These are phyloP conservation scores for Drosophila eohydei DNA, from an alignment of 2,888 invertebrate species.

Conservation along the genomic window DNA sequence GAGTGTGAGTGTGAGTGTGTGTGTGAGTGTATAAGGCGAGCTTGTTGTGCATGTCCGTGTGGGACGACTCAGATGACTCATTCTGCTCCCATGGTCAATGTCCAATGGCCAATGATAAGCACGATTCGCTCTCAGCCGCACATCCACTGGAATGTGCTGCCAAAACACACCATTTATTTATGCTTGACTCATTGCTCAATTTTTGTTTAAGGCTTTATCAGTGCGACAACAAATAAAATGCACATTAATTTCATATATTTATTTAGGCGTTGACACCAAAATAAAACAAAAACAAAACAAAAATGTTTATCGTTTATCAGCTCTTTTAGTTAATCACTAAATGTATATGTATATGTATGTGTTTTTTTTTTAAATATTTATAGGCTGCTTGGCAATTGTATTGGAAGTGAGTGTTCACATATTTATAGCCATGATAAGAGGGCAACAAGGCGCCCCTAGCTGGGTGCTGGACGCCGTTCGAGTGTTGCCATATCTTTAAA, in stretches of 20 bases:
- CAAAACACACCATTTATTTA: neutral
- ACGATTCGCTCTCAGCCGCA: conserved; percentile 36
- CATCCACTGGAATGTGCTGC: conserved; percentile 3
- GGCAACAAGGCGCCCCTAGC: conserved; percentile 19
- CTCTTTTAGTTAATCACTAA: conserved; percentile 36
- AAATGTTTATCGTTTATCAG: conserved; percentile 39
- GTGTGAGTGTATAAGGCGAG: conserved; percentile 49
- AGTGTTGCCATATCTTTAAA: conserved; percentile 35
- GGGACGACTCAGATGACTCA: conserved; percentile 50
- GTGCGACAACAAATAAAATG: conserved; percentile 13
- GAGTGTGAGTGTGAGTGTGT: conserved; percentile 1
- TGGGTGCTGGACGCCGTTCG: conserved; percentile 1
- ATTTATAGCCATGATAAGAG: conserved; percentile 70
- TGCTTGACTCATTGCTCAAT: conserved; percentile 33
- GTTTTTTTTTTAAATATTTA: conserved; percentile 16
- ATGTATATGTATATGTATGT: neutral
- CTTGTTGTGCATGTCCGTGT: conserved; percentile 57
- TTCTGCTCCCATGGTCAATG: conserved; percentile 44
- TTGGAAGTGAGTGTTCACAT: conserved; percentile 41
- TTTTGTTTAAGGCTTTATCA: conserved; percentile 29
- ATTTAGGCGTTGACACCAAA: conserved; percentile 29
- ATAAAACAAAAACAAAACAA: neutral
- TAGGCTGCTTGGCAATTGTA: conserved; percentile 38
- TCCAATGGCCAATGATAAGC: conserved; percentile 62
- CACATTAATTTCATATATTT: conserved; percentile 29